Base-by-base conservation (phyloP, 2,888 invertebrate genomes). In the Pyrrhia umbra region DNA sequence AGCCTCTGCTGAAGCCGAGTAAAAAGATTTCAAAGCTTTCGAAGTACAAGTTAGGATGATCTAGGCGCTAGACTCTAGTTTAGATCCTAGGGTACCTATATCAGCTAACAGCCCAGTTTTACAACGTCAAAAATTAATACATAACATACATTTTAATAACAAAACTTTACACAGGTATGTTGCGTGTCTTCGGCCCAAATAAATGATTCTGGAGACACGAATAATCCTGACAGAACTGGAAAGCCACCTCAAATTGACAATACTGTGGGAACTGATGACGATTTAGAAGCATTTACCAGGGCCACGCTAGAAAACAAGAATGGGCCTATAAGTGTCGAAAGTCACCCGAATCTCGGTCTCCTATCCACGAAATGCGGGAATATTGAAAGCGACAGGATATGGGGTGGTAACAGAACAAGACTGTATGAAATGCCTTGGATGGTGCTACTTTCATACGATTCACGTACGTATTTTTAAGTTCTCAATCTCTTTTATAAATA, bases 351-450 rank as follows among this genome's bases (percentile, higher is more conserved):
- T 43, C 49, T 84, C 6, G n/a, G 46, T 0, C 62, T 85, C 6
- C 40, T 95, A 20, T 90, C 94, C 1, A 84, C 59, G 2, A 75
- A 89, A 0, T 97, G 97, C 81, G 97, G 97, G 0, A 86, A 87
- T 0, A 83, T 95, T 6, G 92, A 93, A 10, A 88, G 91, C 6
- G 92, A 95, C 45, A 95, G 96, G 77, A 96, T 97, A 47, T 90
- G 95, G 21, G 95, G 96, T 2, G 97, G 97, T 0, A 94, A 96
- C 45, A 90, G 93, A 62, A 96, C 97, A 0, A 87, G 87, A 0
- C 84, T 97, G 4, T 95, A 95, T 40, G 96, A 97, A 77, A 97
- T 96, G 88, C 97, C 97, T 0, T 97, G 97, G 97, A 96, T 97
- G 97, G 97, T 96, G 0, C 90, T 97, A 1, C 84, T 97, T n/a